A percentile compares a stretch with the other conserved stretches of the same genome.
phyloP scores from a whole-genome alignment of 2,797 vertebrate species.

The Acrocephalus scirpaceus region DNA sequence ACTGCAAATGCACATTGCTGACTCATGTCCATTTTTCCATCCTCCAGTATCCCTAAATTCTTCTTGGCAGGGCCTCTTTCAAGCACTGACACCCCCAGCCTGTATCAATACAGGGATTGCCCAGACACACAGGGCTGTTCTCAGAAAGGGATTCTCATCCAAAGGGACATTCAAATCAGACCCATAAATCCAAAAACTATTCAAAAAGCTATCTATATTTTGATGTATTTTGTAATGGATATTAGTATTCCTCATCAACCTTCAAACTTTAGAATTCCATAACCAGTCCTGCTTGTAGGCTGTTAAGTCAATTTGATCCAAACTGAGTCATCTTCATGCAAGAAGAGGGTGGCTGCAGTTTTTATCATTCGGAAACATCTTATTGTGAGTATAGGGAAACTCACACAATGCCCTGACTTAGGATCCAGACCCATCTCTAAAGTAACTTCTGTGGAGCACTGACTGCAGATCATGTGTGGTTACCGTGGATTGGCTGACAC shows the following conservation, averaged over 20 bases:
- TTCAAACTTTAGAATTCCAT: not conserved
- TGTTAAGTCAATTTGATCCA: not conserved
- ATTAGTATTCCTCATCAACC: not conserved
- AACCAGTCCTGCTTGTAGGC: not conserved
- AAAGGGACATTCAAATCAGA: not conserved
- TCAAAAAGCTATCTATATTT: not conserved
- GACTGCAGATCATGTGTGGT: not conserved
- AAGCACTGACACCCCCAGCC: too few relatives aligned
- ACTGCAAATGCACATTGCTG: fast-evolving
- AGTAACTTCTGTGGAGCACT: not conserved
- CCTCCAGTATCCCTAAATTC: not conserved
- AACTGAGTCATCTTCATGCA: not conserved
- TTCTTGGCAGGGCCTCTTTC: not conserved
- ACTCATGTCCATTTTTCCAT: not conserved
- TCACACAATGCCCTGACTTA: not conserved
- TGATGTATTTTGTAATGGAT: not conserved
- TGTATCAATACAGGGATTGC: not conserved
- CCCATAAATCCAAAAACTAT: not conserved
- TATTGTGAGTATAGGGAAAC: not conserved
- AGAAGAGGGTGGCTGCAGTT: not conserved
- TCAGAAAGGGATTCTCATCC: not conserved
- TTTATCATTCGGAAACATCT: not conserved
- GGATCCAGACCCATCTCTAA: not conserved
- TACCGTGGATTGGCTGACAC: not conserved
- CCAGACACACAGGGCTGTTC: not conserved